Percentiles rank a stretch among this genome's conserved stretches.
Evolutionary conservation across 1,140 invertebrate species (phyloP).

Genomic region (Myzus persicae): DNA sequence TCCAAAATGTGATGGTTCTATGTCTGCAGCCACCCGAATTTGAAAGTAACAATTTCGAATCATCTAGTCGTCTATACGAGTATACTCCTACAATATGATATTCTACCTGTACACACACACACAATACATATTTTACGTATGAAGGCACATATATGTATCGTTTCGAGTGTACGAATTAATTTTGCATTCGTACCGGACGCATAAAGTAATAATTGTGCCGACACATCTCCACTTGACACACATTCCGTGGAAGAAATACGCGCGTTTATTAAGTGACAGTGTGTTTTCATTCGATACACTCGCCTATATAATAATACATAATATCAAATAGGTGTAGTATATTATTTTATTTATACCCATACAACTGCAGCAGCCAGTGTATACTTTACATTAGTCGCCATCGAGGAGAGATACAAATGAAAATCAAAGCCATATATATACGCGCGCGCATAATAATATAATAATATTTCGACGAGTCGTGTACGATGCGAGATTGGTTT

Average conservation of each 20-base stretch:
- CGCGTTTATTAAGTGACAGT: background rate
- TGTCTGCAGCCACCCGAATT: background rate
- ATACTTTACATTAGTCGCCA: background rate
- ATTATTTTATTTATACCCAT: constrained; percentile 9
- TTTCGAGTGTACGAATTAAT: constrained; percentile 2
- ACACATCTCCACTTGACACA: constrained; percentile 16
- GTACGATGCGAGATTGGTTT: constrained; percentile 11
- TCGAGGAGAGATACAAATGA: constrained; percentile 20
- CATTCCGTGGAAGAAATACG: background rate
- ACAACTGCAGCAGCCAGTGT: background rate
- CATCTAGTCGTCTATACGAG: background rate
- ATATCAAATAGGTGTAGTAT: background rate
- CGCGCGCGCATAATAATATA: no score
- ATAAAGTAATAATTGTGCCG: constrained; percentile 17
- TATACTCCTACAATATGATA: background rate
- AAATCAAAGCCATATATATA: background rate
- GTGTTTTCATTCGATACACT: constrained; percentile 33
- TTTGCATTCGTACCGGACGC: constrained; percentile 23
- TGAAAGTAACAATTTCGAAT: background rate
- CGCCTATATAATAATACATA: background rate
- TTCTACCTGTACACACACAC: background rate
- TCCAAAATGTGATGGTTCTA: background rate
- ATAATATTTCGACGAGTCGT: no score
- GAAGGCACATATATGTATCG: background rate
- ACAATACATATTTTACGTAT: background rate